Conservation (phyloP, 2,888 invertebrate genomes). For the Nephrotoma appendiculata region DNA sequence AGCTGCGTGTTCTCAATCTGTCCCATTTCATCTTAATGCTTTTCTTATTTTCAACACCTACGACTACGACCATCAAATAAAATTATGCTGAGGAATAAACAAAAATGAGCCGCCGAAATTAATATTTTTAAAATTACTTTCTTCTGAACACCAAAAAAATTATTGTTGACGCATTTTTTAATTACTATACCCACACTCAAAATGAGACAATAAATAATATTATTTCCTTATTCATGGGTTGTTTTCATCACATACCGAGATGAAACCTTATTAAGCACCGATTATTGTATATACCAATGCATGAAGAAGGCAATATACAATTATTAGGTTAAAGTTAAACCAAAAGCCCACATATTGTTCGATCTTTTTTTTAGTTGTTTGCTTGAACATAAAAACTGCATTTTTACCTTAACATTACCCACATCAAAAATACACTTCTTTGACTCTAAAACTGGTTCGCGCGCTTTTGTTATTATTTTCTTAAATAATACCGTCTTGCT, state of each 20-base stretch:
- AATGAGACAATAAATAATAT: not conserved
- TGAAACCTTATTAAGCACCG: not conserved
- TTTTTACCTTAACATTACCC: not conserved
- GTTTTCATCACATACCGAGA: not conserved
- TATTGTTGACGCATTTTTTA: not conserved
- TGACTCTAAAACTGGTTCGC: not conserved
- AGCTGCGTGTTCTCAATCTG: too few relatives aligned
- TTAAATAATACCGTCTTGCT: not conserved
- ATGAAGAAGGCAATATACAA: too few relatives aligned
- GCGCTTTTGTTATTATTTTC: not conserved
- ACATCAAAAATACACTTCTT: not conserved
- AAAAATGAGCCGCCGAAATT: too few relatives aligned
- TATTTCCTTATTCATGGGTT: not conserved
- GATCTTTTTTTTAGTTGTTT: not conserved
- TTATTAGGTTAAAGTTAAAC: not conserved
- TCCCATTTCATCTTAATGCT: too few relatives aligned
- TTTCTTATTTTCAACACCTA: too few relatives aligned
- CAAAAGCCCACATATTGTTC: not conserved
- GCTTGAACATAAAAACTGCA: not conserved
- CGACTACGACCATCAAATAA: too few relatives aligned
- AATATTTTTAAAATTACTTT: not conserved
- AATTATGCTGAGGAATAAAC: too few relatives aligned
- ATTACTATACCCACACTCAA: not conserved
- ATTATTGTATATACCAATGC: too few relatives aligned
- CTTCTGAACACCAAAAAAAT: not conserved